Base-by-base conservation (phyloP, 2,797 vertebrate species). In the Pseudotriccus pelzelni region DNA sequence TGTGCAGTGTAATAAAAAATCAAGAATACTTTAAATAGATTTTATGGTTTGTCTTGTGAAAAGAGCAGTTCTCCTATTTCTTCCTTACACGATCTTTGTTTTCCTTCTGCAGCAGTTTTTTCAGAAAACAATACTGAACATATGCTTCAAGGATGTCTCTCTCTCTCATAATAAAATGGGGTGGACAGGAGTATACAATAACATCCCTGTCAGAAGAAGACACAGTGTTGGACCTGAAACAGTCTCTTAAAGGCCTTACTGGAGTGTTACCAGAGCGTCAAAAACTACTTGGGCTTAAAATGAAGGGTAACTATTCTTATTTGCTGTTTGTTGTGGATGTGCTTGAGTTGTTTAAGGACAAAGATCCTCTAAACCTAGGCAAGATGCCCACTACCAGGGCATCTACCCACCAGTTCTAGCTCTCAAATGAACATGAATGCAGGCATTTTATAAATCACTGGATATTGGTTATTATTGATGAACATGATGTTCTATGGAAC, bases 161-260 rank as follows among this genome's bases (percentile, higher is more conserved):
- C 44, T 99, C 99, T 80, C 98, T 99, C 87, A 99, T 99, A 77
- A 99, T 99, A 94, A 99, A 99, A 97, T 99, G 99, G 99, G 99
- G 99, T 76, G 99, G 99, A 41, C 99, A 99, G 97, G 99, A 99
- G 95, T 99, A 99, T 98, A 98, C 98, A 13, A 99, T 99, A 97
- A 99, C 98, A 55, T 99, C 99, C 4, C 97, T 99, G 68, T 99
- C 99, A 30, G 99, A 99, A 97, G 99, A 99, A 80, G 99, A 99
- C 96, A 99, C 99, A 0, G 98, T 99, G 87, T 72, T 99, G 96
- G 99, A 99, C 95, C 98, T 99, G 82, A 99, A 99, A 78, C 99
- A 99, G 94, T 99, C 99, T 89, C 99, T 99, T 77, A 99, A 99
- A 98, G 98, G 98, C 59, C 98, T 99, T 67, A 99, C 99, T 11